Evolutionary conservation across 2,113 vertebrate species (phyloP).

Genomic region (Actinemys pallida): DNA sequence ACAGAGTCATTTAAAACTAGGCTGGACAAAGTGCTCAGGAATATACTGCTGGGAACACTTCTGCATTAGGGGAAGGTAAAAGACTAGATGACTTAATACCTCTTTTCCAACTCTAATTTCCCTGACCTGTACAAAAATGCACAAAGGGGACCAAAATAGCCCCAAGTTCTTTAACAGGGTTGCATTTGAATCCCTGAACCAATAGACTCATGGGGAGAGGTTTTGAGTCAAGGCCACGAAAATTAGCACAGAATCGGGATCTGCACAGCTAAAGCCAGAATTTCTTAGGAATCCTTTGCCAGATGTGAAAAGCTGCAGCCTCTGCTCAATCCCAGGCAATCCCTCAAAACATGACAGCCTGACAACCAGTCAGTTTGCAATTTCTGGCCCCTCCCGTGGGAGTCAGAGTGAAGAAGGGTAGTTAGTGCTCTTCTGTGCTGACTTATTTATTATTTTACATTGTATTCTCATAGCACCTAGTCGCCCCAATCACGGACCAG

Average conservation of each 20-base stretch:
- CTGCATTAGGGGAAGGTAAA: neutral
- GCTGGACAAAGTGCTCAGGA: neutral
- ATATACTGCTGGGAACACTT: neutral
- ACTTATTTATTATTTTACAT: neutral
- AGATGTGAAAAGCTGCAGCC: neutral
- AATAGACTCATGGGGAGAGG: neutral
- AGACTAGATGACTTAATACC: neutral
- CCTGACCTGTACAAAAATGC: neutral
- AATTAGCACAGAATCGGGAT: neutral
- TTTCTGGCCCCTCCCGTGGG: neutral
- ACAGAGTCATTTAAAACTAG: conserved; percentile 50
- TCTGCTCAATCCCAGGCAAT: neutral
- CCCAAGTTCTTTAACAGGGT: neutral
- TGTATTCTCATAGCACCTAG: neutral
- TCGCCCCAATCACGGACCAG: neutral
- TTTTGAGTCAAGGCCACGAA: neutral
- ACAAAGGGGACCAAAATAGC: neutral
- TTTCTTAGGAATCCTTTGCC: neutral
- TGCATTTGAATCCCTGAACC: neutral
- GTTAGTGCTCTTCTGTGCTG: neutral
- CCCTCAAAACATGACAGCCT: neutral
- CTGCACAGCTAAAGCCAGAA: neutral
- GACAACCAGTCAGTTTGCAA: neutral
- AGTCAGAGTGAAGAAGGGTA: neutral
- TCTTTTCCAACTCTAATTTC: neutral